Conservation (phyloP, 2,113 vertebrate species). For the Prolemur simus region DNA sequence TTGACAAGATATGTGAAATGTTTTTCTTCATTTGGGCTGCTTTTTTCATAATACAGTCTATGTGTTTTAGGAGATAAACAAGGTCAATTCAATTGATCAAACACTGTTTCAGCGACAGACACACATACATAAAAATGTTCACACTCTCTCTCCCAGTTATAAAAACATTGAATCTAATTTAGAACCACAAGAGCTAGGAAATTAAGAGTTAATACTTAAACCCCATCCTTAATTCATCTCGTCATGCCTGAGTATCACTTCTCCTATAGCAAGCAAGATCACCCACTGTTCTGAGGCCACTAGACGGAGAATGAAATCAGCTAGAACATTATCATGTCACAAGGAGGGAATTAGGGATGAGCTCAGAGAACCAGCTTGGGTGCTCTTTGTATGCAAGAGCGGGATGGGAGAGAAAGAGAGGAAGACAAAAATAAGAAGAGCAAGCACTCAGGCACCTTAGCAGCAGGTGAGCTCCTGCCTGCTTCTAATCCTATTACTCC, state of each 20-base stretch:
- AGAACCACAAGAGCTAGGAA: slow-evolving; percentile 42
- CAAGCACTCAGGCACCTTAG: slow-evolving; percentile 59
- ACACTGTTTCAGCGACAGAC: background rate
- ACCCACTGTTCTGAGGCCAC: slow-evolving; percentile 62
- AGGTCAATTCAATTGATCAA: slow-evolving; percentile 46
- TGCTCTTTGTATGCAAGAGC: background rate
- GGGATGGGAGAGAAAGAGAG: background rate
- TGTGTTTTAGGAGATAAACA: slow-evolving; percentile 43
- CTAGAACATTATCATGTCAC: slow-evolving; percentile 29
- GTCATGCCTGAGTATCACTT: slow-evolving; percentile 59
- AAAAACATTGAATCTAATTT: slow-evolving; percentile 38
- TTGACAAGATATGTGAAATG: slow-evolving; percentile 24
- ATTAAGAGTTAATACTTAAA: slow-evolving; percentile 72
- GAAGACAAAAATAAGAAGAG: background rate
- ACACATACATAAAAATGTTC: background rate
- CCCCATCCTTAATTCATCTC: slow-evolving; percentile 55
- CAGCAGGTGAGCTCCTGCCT: background rate
- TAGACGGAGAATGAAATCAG: slow-evolving; percentile 41
- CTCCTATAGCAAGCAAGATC: slow-evolving; percentile 50
- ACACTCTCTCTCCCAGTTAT: background rate
- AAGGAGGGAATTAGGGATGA: background rate
- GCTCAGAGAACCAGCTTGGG: background rate
- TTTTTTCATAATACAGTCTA: slow-evolving; percentile 1
- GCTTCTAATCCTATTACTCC: slow-evolving; percentile 46
- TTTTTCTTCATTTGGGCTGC: slow-evolving; percentile 47